Base-by-base conservation (phyloP, 2,797 vertebrate genomes). In the Sebastes diaconus region DNA sequence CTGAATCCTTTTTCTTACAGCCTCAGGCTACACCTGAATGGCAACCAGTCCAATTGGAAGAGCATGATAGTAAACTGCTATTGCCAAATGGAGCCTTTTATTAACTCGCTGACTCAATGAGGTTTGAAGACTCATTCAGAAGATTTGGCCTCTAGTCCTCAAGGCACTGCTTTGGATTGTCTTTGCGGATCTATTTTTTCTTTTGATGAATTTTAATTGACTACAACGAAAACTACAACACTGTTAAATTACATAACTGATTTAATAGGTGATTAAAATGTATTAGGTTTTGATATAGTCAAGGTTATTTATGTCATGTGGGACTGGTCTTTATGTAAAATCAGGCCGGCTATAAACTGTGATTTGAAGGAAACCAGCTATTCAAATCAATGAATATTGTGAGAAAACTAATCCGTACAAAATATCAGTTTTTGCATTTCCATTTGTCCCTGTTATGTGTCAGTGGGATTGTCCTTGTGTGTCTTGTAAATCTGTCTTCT, bases 31-130 rank as follows among this genome's bases (percentile, higher is more conserved):
- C 16, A 64, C n/a, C 6, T 13, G 5, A 72, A 64, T 65, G 42
- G 46, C 54, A 52, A 27, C 54, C 8, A 24, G 66, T 52, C 66
- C 14, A 25, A n/a, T 61, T 81, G 69, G 25, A 77, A 16, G 54
- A 72, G 57, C 46, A 6, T 55, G 54, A 80, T 61, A 9, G 64
- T 66, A 69, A 79, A 84, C 24, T 68, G 69, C 32, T 61, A 46
- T 68, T 71, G 58, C 64, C 69, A 82, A 81, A 82, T 85, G 68
- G 71, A 76, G 73, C 75, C 57, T 84, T 83, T 84, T 84, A 81
- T 77, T 74, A 77, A 74, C 58, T 75, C 29, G 14, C 27, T 34
- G 25, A 52, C 64, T 85, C 74, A 78, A 12, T 80, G 25, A 50
- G 24, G 22, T 77, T 77, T 75, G 50, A 86, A 71, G 60, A 76